These are phyloP conservation scores for Cuniculus paca DNA, from an alignment of 2,797 vertebrate species.

Conservation along the genomic window DNA sequence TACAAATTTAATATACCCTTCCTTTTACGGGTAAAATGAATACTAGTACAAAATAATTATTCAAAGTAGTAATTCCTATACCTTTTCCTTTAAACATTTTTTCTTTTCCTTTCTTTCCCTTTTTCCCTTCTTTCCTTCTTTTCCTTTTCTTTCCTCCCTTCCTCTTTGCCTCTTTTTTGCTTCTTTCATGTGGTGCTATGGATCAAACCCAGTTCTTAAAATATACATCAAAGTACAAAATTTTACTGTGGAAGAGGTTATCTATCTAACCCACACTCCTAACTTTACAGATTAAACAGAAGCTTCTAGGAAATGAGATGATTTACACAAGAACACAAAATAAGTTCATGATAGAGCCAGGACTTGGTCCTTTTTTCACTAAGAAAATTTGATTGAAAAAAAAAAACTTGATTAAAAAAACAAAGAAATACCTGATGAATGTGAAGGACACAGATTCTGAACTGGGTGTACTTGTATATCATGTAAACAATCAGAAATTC, in stretches of 20 bases:
- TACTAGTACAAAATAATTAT: not conserved
- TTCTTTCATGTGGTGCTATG: not conserved
- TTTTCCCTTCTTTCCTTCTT: too few relatives aligned
- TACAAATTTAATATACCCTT: not conserved
- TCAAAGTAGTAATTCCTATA: not conserved
- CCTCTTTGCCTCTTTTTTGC: not conserved
- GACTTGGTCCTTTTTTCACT: not conserved
- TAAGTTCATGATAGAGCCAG: not conserved
- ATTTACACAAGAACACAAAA: not conserved
- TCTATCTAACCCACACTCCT: not conserved
- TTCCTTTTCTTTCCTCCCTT: not conserved
- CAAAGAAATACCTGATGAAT: slow-evolving; percentile 88
- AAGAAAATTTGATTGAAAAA: not conserved
- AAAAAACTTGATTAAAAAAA: not conserved
- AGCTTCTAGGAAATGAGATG: not conserved
- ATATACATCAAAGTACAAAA: slow-evolving; percentile 3
- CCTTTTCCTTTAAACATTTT: not conserved
- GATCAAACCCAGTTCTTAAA: not conserved
- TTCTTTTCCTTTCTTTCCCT: not conserved
- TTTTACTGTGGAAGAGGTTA: not conserved
- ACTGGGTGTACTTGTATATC: slow-evolving; percentile 92
- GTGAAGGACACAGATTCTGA: slow-evolving; percentile 87
- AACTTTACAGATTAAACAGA: not conserved
- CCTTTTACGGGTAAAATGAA: not conserved
- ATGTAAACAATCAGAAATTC: slow-evolving; percentile 95